A percentile compares a stretch with the other conserved stretches of the same genome.
phyloP scores from a whole-genome alignment of 2,797 vertebrate species.

The Pempheris klunzingeri region DNA sequence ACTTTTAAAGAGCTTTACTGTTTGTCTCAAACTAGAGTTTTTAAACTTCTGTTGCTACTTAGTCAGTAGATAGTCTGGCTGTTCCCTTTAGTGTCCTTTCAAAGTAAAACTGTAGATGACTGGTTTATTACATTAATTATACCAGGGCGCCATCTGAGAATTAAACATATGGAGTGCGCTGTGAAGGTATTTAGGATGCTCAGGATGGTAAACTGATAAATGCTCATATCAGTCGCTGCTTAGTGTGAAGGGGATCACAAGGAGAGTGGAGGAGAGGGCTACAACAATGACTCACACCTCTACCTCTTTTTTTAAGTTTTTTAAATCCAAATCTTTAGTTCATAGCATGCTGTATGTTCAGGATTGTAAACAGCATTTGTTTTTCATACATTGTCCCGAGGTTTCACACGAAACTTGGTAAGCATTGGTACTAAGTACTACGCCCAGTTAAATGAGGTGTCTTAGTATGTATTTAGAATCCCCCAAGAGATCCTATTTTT shows the following conservation, averaged over 20 bases:
- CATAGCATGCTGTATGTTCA: background rate
- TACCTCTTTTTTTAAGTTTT: too few species aligned
- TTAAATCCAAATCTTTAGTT: background rate
- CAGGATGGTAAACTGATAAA: background rate
- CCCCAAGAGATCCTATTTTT: background rate
- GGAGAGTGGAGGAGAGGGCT: background rate
- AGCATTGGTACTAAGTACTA: too few species aligned
- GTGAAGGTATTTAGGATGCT: background rate
- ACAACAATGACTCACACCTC: too few species aligned
- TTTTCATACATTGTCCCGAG: background rate
- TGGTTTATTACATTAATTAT: conserved; percentile 2
- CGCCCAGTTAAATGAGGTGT: background rate
- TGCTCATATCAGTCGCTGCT: background rate
- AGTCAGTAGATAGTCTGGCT: background rate
- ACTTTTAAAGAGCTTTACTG: conserved; percentile 45
- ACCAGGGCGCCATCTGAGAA: background rate
- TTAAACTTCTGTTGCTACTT: conserved; percentile 18
- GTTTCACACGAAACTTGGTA: background rate
- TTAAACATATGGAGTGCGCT: background rate
- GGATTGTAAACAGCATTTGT: background rate
- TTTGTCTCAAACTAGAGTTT: conserved; percentile 39
- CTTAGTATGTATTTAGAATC: background rate
- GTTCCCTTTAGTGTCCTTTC: conserved; percentile 15
- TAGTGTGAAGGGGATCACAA: background rate
- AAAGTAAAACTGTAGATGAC: background rate